Base-by-base conservation (phyloP, 1,140 invertebrate genomes). In the Pseudoatta argentina region DNA sequence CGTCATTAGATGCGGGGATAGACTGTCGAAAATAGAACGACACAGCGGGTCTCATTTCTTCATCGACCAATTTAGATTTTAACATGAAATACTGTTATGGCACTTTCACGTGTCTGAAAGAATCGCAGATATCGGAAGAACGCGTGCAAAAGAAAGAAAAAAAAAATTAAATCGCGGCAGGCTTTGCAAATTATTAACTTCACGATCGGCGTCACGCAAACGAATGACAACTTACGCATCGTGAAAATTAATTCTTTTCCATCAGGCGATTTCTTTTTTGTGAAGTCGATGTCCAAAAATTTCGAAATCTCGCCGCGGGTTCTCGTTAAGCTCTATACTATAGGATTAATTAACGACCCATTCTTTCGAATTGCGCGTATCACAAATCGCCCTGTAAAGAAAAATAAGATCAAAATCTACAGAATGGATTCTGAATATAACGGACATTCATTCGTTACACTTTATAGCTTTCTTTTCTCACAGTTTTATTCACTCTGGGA, bases 161-260 rank as follows among this genome's bases (percentile, higher is more conserved):
- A 48, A 66, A n/a, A 12, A 18, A 44, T 78, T 44, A 69, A 69
- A 87, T 27, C 67, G n/a, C 55, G 18, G 34, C 12, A 24, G 51
- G 63, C 66, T 48, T 53, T n/a, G 53, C 51, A 55, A 67, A 76
- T 86, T 71, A 12, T 57, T 51, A 73, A 85, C 75, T 82, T 85
- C 86, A 85, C 53, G 79, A 77, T 77, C 79, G 24, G 57, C 87
- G 83, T 87, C 89, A 89, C 89, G 88, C 89, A 18, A 89, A 87
- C 86, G 53, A 71, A 18, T 86, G 71, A 89, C 86, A 88, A 69
- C 59, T 78, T 77, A 27, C 61, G 7, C 66, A 55, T 3, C 18
- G 63, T 44, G 10, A 57, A 27, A 87, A 90, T 91, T 86, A 91
- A 89, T 88, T 89, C 61, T 57, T 85, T 78, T 86, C 51, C 75